Evolutionary conservation across 2,797 vertebrate genomes (phyloP), one percentile per base, ranked within the genome.

Genomic region (Vireo griseus): DNA sequence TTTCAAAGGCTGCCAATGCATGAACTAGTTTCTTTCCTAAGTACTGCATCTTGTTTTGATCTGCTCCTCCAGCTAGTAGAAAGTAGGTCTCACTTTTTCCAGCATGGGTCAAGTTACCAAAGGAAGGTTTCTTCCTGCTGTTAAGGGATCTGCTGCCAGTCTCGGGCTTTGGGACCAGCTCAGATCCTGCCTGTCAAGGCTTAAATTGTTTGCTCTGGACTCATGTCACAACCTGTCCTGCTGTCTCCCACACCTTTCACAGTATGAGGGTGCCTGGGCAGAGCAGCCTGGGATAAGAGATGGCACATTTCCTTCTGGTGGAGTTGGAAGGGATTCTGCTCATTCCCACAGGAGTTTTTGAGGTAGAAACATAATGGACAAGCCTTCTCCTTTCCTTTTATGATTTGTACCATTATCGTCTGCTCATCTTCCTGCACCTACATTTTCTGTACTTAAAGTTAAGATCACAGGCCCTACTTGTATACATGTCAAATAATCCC

Each of bases 31-130:
- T 71, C 18, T 67, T 74, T 80, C 57, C 31, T 28, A 59, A 51
- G 42, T 35, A n/a, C 18, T 45, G 16, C 16, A 67, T 63, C 62
- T 57, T 57, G 11, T 8, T 92, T 59, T 62, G 33, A 48, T 88
- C 73, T 65, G 29, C 42, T 80, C 13, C 61, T 71, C 28, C 40
- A 75, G 42, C 20, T 35, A 33, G 19, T 3, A 83, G 40, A 83
- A 94, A 87, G 66, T 54, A 94, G 45, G 39, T 94, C 67, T 93
- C 51, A 20, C 28, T 72, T 87, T 87, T 83, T 65, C 92, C 75
- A 91, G 66, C 35, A 55, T n/a, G 26, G 62, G 26, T 85, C 58
- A 61, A 21, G 63, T 95, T 95, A 93, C 54, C 58, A 91, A 66
- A 87, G 31, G 16, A 74, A 75, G 45, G 57, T 59, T 94, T 85